Base-by-base conservation (phyloP, 2,797 vertebrate species). In the Liparis tanakae region DNA sequence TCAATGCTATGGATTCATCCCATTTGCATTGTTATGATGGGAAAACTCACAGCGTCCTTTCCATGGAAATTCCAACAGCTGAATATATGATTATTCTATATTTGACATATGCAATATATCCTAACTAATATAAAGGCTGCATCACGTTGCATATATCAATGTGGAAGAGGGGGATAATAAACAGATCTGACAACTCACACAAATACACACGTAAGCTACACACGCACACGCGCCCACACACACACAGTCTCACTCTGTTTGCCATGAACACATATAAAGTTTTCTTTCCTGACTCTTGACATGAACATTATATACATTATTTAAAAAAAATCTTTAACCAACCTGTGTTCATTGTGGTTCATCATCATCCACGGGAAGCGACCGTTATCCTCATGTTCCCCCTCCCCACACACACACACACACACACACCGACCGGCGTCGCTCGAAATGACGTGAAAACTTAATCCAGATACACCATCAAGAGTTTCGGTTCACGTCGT, bases 321-420 rank as follows among this genome's bases (percentile, higher is more conserved):
- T 1, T 1, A n/a, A n/a, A n/a, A n/a, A n/a, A n/a, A n/a, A n/a
- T n/a, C n/a, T n/a, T 2, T 12, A 4, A 89, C 91, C 61, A 78
- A 95, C 95, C 95, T 93, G 94, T 77, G 86, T 93, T 94, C 94
- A 95, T 95, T 56, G 79, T 92, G 90, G 91, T 86, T 88, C 89
- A 89, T 90, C 93, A 93, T 94, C 93, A 92, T 89, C 88, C 91
- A 82, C 85, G 87, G 84, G 65, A 87, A 48, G 68, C 78, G 67
- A 83, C 78, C 66, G 74, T 79, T 78, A 57, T 90, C 87, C 91
- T 87, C 93, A 93, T 91, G 70, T 82, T 78, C 74, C 69, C 77
- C 67, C 77, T 4, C 25, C 25, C 25, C 25, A 30, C 25, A 30
- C 25, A 2, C 25, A 30, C 25, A 30, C 25, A 30, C 25, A 30